phyloP scores from a whole-genome alignment of 2,888 invertebrate species.

The Andrena marginata region DNA sequence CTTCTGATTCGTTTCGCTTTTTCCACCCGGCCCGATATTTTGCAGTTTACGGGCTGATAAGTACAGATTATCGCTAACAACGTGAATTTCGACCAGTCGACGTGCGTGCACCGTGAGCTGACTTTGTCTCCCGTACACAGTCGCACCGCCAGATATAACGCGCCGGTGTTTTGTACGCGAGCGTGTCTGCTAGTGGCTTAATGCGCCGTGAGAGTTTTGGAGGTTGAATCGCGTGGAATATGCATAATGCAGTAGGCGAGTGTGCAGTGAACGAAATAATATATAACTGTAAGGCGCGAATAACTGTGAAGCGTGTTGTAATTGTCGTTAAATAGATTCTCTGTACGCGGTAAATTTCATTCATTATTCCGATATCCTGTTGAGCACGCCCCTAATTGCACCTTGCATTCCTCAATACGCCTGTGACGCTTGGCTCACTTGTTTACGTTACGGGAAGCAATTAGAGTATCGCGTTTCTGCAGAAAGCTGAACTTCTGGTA shows the following conservation, averaged over 20 bases:
- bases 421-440: not conserved
- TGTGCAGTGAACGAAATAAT: constrained; percentile 23
- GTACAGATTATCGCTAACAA: constrained; percentile 33
- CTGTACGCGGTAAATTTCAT: not conserved
- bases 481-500: not conserved
- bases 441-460: not conserved
- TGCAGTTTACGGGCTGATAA: constrained; percentile 29
- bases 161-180: not conserved
- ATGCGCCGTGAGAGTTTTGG: constrained; percentile 22
- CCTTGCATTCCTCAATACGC: not conserved
- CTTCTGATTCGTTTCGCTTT: not conserved
- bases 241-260: constrained; percentile 36
- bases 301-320: constrained; percentile 18
- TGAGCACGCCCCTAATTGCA: constrained; percentile 11
- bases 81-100: constrained; percentile 33
- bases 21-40: constrained; percentile 5
- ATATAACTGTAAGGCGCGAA: constrained; percentile 30
- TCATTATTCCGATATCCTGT: not conserved
- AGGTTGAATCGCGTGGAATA: constrained; percentile 24
- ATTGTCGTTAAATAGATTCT: constrained; percentile 17
- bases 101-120: constrained; percentile 25
- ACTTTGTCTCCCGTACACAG: constrained; percentile 20
- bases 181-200: constrained; percentile 17
- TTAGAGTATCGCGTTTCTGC: not conserved
- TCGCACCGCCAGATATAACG: not conserved